Conservation (phyloP, 1,140 invertebrate genomes). For the Marisa cornuarietis region DNA sequence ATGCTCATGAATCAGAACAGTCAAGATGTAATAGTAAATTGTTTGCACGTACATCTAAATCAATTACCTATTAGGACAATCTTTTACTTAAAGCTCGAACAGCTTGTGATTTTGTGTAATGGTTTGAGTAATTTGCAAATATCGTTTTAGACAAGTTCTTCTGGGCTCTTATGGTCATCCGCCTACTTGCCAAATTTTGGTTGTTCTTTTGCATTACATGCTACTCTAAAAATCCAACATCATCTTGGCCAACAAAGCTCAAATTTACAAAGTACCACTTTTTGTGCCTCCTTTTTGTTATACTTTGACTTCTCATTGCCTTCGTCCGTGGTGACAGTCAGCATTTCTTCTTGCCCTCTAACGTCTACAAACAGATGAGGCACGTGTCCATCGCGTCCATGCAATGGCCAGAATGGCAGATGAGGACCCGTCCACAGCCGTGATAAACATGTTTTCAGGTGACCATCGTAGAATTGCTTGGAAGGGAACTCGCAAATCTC, state of each 20-base stretch:
- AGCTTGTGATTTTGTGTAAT: no score
- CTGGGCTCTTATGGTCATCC: background rate
- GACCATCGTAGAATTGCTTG: conserved; percentile 46
- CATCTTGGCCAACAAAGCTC: background rate
- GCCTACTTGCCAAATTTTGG: background rate
- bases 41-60: no score
- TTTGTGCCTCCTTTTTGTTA: conserved; percentile 41
- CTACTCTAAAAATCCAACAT: no score
- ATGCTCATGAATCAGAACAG: no score
- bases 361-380: conserved; percentile 54
- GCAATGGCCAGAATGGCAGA: conserved; percentile 33
- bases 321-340: conserved; percentile 42
- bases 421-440: conserved; percentile 14
- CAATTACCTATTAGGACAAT: no score
- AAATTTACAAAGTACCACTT: conserved; percentile 41
- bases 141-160: background rate
- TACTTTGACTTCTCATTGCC: conserved; percentile 50
- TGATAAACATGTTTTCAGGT: conserved; percentile 37
- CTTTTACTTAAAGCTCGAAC: no score
- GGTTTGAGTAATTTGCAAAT: no score
- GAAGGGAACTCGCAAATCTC: conserved; percentile 55
- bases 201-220: background rate
- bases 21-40: no score
- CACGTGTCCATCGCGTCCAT: background rate
- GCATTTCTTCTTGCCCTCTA: conserved; percentile 50